Evolutionary conservation across 2,113 vertebrate genomes (phyloP), one percentile per base, ranked within the genome.

Genomic region (Ochotona curzoniae): DNA sequence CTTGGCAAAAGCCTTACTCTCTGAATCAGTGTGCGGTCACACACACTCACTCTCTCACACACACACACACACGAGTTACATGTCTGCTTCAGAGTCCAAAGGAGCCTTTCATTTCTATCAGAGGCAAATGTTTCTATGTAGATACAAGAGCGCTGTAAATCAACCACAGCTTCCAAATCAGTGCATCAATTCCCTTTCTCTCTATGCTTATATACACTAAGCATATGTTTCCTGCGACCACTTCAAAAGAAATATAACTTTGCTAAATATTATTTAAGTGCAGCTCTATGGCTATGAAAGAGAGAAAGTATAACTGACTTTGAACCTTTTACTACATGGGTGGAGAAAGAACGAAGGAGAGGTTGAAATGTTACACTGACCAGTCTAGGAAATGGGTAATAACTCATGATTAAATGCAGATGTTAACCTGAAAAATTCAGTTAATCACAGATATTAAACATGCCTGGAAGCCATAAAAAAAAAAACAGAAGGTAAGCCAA

Each of bases 361-460:
- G 96, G 88, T 75, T 95, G 95, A 97, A 97, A 83, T 85, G 88
- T 95, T 97, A 97, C 85, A 94, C 30, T 97, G 95, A 96, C 91
- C 97, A 97, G 96, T 57, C 89, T 95, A 96, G 97, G 97, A 98
- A 98, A 95, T 26, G n/a, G 87, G 94, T 96, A 97, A 97, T 97
- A 96, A 95, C 83, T 79, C 95, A 70, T 97, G 93, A 98, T 98
- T 96, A 97, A 97, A 96, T 92, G 76, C 98, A 98, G 98, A 98
- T 97, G 97, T 71, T 95, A 96, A 95, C 95, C 92, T 95, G 97
- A 97, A 97, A 97, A 75, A 93, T 93, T 75, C 69, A 93, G 93
- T 88, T 97, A 97, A 97, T 98, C 96, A 93, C 87, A 96, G 94
- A 54, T 94, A 94, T 95, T 93, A 90, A 95, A 88, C 84, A 44